These are phyloP conservation scores for Laupala kohalensis DNA, from an alignment of 1,140 invertebrate species.

Conservation along the genomic window DNA sequence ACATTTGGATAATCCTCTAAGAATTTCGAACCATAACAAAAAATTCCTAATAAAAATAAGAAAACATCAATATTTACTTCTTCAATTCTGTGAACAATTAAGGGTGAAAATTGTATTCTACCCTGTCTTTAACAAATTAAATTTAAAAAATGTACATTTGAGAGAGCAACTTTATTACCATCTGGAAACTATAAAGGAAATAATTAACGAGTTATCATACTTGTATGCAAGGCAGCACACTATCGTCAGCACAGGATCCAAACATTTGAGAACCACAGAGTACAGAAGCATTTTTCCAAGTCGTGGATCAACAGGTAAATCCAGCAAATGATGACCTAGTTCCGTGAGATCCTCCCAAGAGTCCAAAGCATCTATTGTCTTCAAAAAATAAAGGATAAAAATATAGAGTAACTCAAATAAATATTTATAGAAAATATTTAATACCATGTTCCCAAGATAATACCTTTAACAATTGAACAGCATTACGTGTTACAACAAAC, in stretches of 20 bases:
- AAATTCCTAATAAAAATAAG: no score
- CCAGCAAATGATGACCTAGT: conserved; percentile 67
- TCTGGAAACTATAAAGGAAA: not conserved
- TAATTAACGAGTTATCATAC: conserved; percentile 33
- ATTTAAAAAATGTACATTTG: no score
- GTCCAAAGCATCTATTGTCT: conserved; percentile 72
- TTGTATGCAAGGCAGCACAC: conserved; percentile 73
- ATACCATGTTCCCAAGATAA: not conserved
- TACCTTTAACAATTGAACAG: conserved; percentile 59
- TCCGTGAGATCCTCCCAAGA: conserved; percentile 72
- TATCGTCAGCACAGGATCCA: conserved; percentile 89
- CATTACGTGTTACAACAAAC: conserved; percentile 55
- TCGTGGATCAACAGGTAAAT: conserved; percentile 82
- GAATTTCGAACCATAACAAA: no score
- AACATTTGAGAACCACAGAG: conserved; percentile 78
- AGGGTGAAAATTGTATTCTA: no score
- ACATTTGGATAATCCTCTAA: no score
- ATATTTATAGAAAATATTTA: not conserved
- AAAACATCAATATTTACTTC: no score
- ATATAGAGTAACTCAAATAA: not conserved
- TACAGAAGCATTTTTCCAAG: conserved; percentile 86
- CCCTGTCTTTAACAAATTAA: no score
- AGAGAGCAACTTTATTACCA: no score
- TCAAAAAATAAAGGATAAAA: conserved; percentile 1
- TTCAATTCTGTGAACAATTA: no score